Base-by-base conservation (phyloP, 2,888 invertebrate genomes). In the Megalurothrips usitatus region DNA sequence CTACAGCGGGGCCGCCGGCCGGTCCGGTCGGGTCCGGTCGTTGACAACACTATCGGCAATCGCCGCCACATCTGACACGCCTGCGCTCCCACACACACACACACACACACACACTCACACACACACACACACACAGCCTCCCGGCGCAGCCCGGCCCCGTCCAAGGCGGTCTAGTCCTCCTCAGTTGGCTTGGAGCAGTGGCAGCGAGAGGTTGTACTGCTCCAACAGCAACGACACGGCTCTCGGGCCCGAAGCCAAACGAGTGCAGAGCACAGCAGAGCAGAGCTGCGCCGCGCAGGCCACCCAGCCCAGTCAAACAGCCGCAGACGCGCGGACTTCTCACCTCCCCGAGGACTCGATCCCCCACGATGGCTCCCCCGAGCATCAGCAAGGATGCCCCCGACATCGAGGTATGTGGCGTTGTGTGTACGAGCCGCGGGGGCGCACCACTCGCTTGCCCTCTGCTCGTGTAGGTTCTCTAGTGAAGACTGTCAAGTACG, bases 331-430 rank as follows among this genome's bases (percentile, higher is more conserved):
- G 34, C 34, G 3, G 34, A 43, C 3, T 43, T 43, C 34, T 43
- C 6, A 2, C 34, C 34, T 43, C 6, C 34, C 34, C 34, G 34
- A 43, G 34, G n/a, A 4, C 6, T 43, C 34, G 34, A 43, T 43
- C 6, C n/a, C n/a, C 52, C n/a, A 23, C 10, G n/a, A 68, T 68
- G 68, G 68, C 68, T 11, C 68, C 68, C 23, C 68, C 68, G 11
- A 23, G n/a, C 68, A 68, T 94, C 80, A 94, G 93, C 87, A 92
- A 90, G 85, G 94, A 95, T 86, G 86, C 93, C 82, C 93, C 93
- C 2, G 95, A 95, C 87, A 95, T 95, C 85, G 95, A 95, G 91
- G 95, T 94, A 87, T 89, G 90, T 89, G 58, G 78, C n/a, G n/a
- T n/a, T n/a, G n/a, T n/a, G n/a, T n/a, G n/a, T n/a, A n/a, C n/a